Evolutionary conservation across 2,888 invertebrate genomes (phyloP).

Genomic region (Syrphus vitripennis): DNA sequence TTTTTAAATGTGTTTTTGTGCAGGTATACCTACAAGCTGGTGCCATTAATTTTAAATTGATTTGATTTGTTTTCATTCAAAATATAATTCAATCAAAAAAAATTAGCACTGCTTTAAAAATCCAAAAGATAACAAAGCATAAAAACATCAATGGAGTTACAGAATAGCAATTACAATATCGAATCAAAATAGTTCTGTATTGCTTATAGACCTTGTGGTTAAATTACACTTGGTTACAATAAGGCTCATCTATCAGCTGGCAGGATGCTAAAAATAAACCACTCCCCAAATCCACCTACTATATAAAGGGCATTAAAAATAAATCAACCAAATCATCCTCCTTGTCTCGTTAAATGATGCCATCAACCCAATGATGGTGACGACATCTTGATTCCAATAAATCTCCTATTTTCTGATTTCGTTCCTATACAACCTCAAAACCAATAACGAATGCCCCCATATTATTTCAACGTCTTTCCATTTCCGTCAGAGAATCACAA

Average conservation of each 20-base stretch:
- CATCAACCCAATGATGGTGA: neutral
- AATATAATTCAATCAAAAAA: neutral
- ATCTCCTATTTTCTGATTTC: slow-evolving; percentile 4
- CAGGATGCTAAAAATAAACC: neutral
- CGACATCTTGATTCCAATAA: neutral
- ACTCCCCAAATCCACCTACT: too few species aligned
- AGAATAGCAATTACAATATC: too few species aligned
- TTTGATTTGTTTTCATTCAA: neutral
- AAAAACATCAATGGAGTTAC: too few species aligned
- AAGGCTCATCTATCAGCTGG: neutral
- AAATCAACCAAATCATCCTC: neutral
- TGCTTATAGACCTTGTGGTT: neutral
- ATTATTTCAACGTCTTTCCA: neutral
- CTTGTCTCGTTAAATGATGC: neutral
- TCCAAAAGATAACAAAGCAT: neutral
- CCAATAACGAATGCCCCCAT: neutral
- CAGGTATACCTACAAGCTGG: too few species aligned
- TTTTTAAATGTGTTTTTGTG: neutral
- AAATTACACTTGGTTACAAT: neutral
- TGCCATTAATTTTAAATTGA: neutral
- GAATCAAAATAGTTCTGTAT: neutral
- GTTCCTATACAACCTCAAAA: neutral
- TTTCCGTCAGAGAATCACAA: neutral
- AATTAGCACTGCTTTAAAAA: neutral
- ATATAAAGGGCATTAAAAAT: neutral